These are phyloP conservation scores for Blera fallax DNA, from an alignment of 2,888 invertebrate species.

Conservation along the genomic window DNA sequence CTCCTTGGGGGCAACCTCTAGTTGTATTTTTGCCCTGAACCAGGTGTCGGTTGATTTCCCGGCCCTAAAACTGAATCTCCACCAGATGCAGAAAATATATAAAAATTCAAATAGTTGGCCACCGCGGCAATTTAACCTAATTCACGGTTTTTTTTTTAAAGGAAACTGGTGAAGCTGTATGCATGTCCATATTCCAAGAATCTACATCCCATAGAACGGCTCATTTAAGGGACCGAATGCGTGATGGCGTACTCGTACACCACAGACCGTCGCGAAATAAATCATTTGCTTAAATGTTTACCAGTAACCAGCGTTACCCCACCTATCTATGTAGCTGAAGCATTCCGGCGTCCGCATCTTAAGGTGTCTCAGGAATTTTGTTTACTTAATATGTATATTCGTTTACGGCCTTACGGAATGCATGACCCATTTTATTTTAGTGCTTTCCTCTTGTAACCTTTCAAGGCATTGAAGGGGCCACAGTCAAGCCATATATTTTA, in stretches of 20 bases:
- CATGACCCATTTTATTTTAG: slow-evolving; percentile 61
- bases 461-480: slow-evolving; percentile 21
- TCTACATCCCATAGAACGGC: not conserved
- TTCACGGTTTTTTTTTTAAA: too few species aligned
- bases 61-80: too few species aligned
- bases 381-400: slow-evolving; percentile 19
- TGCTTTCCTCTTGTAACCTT: slow-evolving; percentile 16
- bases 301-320: not conserved
- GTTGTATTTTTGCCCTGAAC: too few species aligned
- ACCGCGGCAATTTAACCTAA: too few species aligned
- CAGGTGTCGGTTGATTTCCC: too few species aligned
- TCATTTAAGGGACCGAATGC: not conserved
- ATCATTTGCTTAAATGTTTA: not conserved
- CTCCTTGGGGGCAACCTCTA: too few species aligned
- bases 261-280: too few species aligned
- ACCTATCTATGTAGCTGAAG: not conserved
- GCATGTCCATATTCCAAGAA: not conserved
- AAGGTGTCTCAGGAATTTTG: not conserved
- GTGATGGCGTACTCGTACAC: not conserved
- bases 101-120: too few species aligned
- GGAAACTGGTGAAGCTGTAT: too few species aligned
- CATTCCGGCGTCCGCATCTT: not conserved
- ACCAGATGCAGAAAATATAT: too few species aligned
- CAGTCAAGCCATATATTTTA: slow-evolving; percentile 29
- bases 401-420: slow-evolving; percentile 38